Conservation (phyloP, 2,113 vertebrate genomes). For the Callionymus lyra region DNA sequence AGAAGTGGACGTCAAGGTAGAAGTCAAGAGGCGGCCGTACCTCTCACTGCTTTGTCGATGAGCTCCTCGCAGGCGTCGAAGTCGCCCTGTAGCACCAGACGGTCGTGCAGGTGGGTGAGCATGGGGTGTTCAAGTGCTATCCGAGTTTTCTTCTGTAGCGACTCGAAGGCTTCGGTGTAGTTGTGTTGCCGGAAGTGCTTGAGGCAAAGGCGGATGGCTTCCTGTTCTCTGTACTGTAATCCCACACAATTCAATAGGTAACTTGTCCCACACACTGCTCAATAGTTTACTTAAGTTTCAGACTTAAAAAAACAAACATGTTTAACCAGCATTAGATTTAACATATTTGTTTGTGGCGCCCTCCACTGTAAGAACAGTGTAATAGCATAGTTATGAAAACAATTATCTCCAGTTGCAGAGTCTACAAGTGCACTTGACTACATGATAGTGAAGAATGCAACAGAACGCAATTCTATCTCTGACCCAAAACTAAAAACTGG, state of each 20-base stretch:
- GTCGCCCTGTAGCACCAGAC: conserved; percentile 89
- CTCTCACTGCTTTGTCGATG: conserved; percentile 95
- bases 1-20: neutral
- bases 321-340: no score
- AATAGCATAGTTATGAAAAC: no score
- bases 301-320: no score
- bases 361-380: no score
- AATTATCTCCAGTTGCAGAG: no score
- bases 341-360: no score
- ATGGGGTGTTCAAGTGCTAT: conserved; percentile 95
- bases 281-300: no score
- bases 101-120: conserved; percentile 93
- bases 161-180: conserved; percentile 99
- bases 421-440: no score
- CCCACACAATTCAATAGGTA: conserved; percentile 50
- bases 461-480: no score
- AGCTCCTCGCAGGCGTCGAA: conserved; percentile 95
- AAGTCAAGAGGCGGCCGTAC: conserved; percentile 17
- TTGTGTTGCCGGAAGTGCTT: conserved; percentile 99
- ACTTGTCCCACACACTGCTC: no score
- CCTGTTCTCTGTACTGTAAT: conserved; percentile 97
- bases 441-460: no score
- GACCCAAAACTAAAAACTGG: no score
- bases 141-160: conserved; percentile 96
- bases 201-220: conserved; percentile 97